Evolutionary conservation across 2,888 invertebrate species (phyloP).

Genomic region (Troglohyphantes excavatus): DNA sequence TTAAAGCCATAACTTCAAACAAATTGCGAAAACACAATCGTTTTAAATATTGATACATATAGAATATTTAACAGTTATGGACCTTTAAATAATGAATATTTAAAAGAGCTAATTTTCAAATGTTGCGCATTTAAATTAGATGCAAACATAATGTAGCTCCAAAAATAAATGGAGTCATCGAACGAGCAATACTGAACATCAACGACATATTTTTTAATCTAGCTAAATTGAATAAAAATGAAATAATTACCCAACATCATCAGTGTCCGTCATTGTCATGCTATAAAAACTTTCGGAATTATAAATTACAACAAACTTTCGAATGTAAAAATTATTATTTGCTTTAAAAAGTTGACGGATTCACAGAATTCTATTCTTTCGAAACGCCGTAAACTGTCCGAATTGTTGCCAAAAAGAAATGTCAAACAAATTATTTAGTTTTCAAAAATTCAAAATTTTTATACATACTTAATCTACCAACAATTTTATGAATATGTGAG

Average conservation of each 20-base stretch:
- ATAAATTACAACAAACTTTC: neutral
- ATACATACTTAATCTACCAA: too few relatives aligned
- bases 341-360: neutral
- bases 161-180: neutral
- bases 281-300: slow-evolving; percentile 5
- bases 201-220: neutral
- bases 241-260: slow-evolving; percentile 61
- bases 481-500: too few relatives aligned
- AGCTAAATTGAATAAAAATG: neutral
- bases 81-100: too few relatives aligned
- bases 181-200: neutral
- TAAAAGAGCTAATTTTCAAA: too few relatives aligned
- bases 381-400: slow-evolving; percentile 21
- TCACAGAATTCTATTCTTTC: neutral
- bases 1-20: too few relatives aligned
- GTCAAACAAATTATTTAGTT: neutral
- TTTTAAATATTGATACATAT: too few relatives aligned
- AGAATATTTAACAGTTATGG: too few relatives aligned
- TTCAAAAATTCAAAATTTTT: neutral
- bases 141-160: neutral
- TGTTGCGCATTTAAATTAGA: neutral
- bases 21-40: too few relatives aligned
- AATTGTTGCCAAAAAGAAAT: slow-evolving; percentile 40
- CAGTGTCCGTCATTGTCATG: slow-evolving; percentile 58
- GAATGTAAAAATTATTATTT: slow-evolving; percentile 13